phyloP scores from a whole-genome alignment of 92 coral and sea anemone species.

The Virgularia gustaviana region DNA sequence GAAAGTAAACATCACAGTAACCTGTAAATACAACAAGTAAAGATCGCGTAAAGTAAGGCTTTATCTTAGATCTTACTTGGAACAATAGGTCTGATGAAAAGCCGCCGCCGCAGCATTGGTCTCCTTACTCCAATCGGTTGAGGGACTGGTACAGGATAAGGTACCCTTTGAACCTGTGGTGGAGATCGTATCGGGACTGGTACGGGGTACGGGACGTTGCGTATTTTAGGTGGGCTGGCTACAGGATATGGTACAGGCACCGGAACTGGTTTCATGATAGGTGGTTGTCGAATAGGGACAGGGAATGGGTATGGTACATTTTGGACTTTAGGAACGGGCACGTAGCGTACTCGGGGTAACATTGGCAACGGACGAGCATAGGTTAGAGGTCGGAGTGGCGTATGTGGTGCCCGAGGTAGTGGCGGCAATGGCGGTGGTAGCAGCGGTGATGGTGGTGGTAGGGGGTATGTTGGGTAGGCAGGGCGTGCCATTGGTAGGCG shows the following conservation, averaged over 20 bases:
- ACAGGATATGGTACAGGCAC: slow-evolving; percentile 63
- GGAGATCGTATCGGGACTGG: slow-evolving; percentile 71
- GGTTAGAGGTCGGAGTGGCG: no score
- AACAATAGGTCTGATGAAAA: slow-evolving; percentile 5
- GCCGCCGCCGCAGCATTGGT: not conserved
- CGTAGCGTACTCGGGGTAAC: slow-evolving; percentile 18
- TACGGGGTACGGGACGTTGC: slow-evolving; percentile 77
- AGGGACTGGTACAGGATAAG: slow-evolving; percentile 64
- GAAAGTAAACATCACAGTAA: no score
- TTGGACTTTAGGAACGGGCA: slow-evolving; percentile 17
- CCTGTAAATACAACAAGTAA: no score
- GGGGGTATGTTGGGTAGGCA: not conserved
- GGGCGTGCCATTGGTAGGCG: not conserved
- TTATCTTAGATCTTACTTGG: slow-evolving; percentile 13
- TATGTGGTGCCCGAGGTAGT: not conserved
- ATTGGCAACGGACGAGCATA: not conserved
- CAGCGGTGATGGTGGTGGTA: not conserved
- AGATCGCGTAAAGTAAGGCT: no score
- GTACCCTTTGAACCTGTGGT: slow-evolving; percentile 54
- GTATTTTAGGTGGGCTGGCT: slow-evolving; percentile 68
- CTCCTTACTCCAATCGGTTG: slow-evolving; percentile 58
- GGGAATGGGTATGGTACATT: slow-evolving; percentile 41
- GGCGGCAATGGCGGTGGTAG: not conserved
- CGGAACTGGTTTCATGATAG: slow-evolving; percentile 38
- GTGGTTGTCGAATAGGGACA: slow-evolving; percentile 56